A percentile compares a stretch with the other conserved stretches of the same genome.
These are phyloP conservation scores for Darevskia nairensis DNA, from an alignment of 2,797 vertebrate genomes.

Conservation along the genomic window DNA sequence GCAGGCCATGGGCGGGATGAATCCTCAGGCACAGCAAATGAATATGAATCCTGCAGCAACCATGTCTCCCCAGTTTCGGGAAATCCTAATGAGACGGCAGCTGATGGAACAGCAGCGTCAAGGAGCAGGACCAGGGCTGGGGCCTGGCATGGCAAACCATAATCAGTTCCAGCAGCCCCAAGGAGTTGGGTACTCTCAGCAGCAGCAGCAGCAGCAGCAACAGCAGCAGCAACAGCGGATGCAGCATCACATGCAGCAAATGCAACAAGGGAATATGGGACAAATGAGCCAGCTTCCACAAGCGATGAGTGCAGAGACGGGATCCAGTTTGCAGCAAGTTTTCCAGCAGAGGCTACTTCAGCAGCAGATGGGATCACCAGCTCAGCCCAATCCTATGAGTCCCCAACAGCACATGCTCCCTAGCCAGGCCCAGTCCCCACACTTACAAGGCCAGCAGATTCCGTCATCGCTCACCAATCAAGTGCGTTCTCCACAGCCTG, in stretches of 20 bases:
- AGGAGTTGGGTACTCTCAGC: slow-evolving; percentile 83
- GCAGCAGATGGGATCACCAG: slow-evolving; percentile 88
- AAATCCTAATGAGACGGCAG: slow-evolving; percentile 88
- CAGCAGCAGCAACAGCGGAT: slow-evolving; percentile 84
- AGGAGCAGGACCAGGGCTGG: slow-evolving; percentile 69
- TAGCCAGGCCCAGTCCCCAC: slow-evolving; percentile 89
- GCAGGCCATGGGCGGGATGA: slow-evolving; percentile 80
- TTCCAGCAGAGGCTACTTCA: slow-evolving; percentile 92
- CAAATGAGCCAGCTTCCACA: slow-evolving; percentile 86
- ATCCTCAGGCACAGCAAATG: slow-evolving; percentile 87
- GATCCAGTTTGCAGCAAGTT: slow-evolving; percentile 84
- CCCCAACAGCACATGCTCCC: slow-evolving; percentile 87
- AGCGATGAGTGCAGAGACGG: slow-evolving; percentile 82
- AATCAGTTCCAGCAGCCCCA: slow-evolving; percentile 89
- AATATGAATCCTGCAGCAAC: slow-evolving; percentile 83
- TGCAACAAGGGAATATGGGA: slow-evolving; percentile 87
- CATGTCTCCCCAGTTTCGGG: slow-evolving; percentile 90
- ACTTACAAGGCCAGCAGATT: slow-evolving; percentile 91
- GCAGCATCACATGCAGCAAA: slow-evolving; percentile 87
- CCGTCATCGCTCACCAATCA: slow-evolving; percentile 91
- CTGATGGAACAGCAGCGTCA: slow-evolving; percentile 88
- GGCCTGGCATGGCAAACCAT: slow-evolving; percentile 85
- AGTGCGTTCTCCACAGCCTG: slow-evolving; percentile 95
- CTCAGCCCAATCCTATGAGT: slow-evolving; percentile 95
- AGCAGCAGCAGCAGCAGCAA: slow-evolving; percentile 82